These are phyloP conservation scores for Valencia hispanica DNA, from an alignment of 2,797 vertebrate genomes.

Conservation along the genomic window DNA sequence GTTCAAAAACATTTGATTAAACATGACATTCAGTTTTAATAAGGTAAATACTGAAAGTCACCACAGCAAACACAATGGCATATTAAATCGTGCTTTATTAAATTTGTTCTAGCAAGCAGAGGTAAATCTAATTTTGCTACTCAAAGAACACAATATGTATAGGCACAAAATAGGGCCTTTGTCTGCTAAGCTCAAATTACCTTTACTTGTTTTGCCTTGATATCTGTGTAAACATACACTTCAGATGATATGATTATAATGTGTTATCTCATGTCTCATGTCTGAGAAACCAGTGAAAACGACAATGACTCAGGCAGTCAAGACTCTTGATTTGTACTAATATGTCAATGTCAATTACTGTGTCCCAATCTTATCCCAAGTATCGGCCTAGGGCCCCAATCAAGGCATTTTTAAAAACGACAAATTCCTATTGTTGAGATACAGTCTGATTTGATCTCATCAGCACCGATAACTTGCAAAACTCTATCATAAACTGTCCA, in stretches of 20 bases:
- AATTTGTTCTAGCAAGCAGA: slow-evolving; percentile 35
- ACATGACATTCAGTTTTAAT: slow-evolving; percentile 50
- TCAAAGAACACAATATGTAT: slow-evolving; percentile 36
- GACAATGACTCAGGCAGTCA: background rate
- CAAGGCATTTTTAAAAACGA: too few species aligned
- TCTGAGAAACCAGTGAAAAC: background rate
- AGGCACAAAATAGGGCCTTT: slow-evolving; percentile 13
- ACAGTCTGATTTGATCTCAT: too few species aligned
- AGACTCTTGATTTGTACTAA: background rate
- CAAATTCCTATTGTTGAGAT: too few species aligned
- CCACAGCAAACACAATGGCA: slow-evolving; percentile 46
- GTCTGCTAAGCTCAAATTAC: slow-evolving; percentile 21
- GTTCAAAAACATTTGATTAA: slow-evolving; percentile 58
- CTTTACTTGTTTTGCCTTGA: background rate
- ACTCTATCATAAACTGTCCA: too few species aligned
- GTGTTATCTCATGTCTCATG: background rate
- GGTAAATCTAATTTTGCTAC: slow-evolving; percentile 41
- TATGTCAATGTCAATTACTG: background rate
- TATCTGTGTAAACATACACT: background rate
- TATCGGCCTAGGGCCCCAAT: too few species aligned
- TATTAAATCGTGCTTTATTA: slow-evolving; percentile 33
- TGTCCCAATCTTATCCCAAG: background rate
- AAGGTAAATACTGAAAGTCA: slow-evolving; percentile 59
- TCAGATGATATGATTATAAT: background rate
- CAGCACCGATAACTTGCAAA: too few species aligned